Conservation (phyloP, 2,113 vertebrate genomes). For the Dromaius novaehollandiae region DNA sequence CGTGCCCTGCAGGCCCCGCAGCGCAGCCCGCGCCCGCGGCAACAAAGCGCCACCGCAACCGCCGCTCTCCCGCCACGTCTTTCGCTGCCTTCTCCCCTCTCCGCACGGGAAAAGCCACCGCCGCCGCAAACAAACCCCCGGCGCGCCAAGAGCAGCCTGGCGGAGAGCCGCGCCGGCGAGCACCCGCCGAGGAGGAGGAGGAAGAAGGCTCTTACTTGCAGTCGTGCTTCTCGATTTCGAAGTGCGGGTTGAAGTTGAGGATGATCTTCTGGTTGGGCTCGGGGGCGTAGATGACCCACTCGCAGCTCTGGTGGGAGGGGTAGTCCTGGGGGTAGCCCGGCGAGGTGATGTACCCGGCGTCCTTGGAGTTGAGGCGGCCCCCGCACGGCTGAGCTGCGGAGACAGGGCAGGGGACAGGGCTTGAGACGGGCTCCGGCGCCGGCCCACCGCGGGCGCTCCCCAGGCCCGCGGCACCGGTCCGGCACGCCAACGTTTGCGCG, state of each 20-base stretch:
- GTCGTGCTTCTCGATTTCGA: conserved; percentile 96
- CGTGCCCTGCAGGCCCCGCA: fast-evolving
- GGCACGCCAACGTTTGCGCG: too few relatives aligned
- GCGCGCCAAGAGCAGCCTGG: background rate
- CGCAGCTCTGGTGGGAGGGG: conserved; percentile 95
- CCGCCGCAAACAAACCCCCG: background rate
- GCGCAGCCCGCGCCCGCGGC: too few relatives aligned
- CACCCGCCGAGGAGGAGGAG: background rate
- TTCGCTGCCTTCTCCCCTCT: background rate
- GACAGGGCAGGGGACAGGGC: conserved; percentile 44
- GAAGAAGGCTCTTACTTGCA: conserved; percentile 87
- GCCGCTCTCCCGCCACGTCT: background rate
- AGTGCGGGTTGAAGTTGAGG: conserved; percentile 99
- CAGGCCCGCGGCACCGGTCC: too few relatives aligned
- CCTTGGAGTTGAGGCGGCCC: conserved; percentile 89
- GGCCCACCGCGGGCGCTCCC: too few relatives aligned
- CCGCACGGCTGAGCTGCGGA: conserved; percentile 83
- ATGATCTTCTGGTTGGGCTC: conserved; percentile 95
- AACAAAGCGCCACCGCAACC: too few relatives aligned
- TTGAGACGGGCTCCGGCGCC: background rate
- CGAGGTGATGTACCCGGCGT: conserved; percentile 96
- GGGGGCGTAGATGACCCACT: conserved; percentile 92
- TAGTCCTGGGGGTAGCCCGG: conserved; percentile 98
- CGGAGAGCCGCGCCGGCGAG: background rate
- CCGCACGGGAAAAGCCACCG: background rate